Percentiles rank a stretch among this genome's conserved stretches.
Conservation (phyloP, 2,888 invertebrate species). For the Galeruca laticollis region DNA sequence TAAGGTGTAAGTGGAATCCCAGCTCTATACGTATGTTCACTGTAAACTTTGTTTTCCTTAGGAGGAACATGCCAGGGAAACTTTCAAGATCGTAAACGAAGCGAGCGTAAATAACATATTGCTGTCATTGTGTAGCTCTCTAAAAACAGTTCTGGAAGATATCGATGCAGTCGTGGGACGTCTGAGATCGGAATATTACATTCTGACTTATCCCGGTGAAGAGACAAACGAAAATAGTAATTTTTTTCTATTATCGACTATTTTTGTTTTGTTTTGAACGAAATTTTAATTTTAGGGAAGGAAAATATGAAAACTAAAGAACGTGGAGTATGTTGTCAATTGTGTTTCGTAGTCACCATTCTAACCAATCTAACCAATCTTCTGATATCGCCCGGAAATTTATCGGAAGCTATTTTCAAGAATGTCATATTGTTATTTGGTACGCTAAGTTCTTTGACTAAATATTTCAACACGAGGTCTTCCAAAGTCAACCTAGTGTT, state of each 20-base stretch:
- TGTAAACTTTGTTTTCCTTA: slow-evolving; percentile 48
- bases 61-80: slow-evolving; percentile 56
- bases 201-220: slow-evolving; percentile 58
- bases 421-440: slow-evolving; percentile 70
- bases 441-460: slow-evolving; percentile 70
- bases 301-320: slow-evolving; percentile 69
- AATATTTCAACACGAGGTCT: slow-evolving; percentile 71
- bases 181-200: slow-evolving; percentile 63
- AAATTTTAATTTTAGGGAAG: slow-evolving; percentile 54
- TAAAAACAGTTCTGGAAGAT: slow-evolving; percentile 65
- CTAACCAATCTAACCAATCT: slow-evolving; percentile 69
- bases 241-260: slow-evolving; percentile 32
- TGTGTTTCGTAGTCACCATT: slow-evolving; percentile 70
- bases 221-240: slow-evolving; percentile 59
- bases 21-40: no score
- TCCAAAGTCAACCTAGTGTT: slow-evolving; percentile 67
- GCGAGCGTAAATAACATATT: slow-evolving; percentile 61
- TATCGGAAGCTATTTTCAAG: slow-evolving; percentile 71
- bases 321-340: slow-evolving; percentile 71
- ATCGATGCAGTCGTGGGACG: slow-evolving; percentile 64
- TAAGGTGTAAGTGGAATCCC: no score
- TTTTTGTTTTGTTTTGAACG: not conserved
- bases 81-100: slow-evolving; percentile 64
- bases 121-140: slow-evolving; percentile 60
- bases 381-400: slow-evolving; percentile 68